Base-by-base conservation (phyloP, 1,140 invertebrate genomes). In the Drosophila lini region DNA sequence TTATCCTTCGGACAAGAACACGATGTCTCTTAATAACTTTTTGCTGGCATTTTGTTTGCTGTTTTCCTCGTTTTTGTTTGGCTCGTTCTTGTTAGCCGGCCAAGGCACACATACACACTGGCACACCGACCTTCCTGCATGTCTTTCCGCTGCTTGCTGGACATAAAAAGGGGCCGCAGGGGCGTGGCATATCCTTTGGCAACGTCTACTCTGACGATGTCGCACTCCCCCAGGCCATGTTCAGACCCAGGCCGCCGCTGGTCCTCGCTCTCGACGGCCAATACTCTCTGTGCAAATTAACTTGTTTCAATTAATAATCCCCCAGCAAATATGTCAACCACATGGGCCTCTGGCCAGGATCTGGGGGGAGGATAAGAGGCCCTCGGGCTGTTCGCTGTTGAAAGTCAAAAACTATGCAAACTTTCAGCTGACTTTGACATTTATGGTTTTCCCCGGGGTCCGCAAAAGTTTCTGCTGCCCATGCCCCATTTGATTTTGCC, bases 281-380 rank as follows among this genome's bases (percentile, higher is more conserved):
- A 81, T 85, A 84, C 89, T 50, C 48, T 50, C 70, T 76, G 89
- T 77, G 74, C 84, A 91, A 91, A 91, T 91, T 91, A 91, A 91
- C 89, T 91, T 91, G 89, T 91, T 91, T 89, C 84, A 91, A 91
- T 91, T 91, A 91, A 91, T 91, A 91, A 91, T 91, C 89, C 89
- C 81, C 84, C 75, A 82, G 84, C 89, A 91, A 89, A 91, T 91
- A 91, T 91, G 89, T 91, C 89, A 91, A 91, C 85, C 84, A 84
- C 74, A 90, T 86, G 76, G 53, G 57, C 47, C 53, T 38, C 44
- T 38, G 60, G 71, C 69, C 74, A 64, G 70, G 44, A 63, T 45
- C 45, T 58, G 53, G 45, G 52, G 15, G 25, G 28, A n/a, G 22
- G 22, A 16, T 38, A 58, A 42, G 44, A 38, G 34, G 36, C 25